Conservation (phyloP, 1,140 invertebrate species). For the Saccostrea cuccullata region DNA sequence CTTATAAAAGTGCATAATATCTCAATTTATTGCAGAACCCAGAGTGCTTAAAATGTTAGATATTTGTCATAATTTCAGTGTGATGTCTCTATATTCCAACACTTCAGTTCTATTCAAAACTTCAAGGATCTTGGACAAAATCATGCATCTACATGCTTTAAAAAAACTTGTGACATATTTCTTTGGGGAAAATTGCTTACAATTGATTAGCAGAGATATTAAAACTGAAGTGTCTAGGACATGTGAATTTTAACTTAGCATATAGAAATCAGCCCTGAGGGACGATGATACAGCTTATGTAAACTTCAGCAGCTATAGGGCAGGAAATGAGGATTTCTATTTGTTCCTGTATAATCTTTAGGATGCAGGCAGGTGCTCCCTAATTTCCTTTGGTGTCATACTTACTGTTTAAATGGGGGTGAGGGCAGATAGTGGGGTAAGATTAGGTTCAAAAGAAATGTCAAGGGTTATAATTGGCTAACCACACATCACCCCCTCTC, state of each 20-base stretch:
- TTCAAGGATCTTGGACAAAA: too few species aligned
- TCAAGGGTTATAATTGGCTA: background rate
- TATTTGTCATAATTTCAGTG: too few species aligned
- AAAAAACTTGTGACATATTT: too few species aligned
- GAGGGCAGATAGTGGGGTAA: constrained; percentile 21
- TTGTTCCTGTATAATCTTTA: background rate
- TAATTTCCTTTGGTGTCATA: background rate
- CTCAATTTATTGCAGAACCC: too few species aligned
- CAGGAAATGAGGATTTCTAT: background rate
- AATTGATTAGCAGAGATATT: too few species aligned
- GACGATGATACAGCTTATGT: background rate
- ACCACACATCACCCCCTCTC: background rate
- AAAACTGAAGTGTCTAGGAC: too few species aligned
- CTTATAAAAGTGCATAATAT: too few species aligned
- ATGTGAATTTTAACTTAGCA: background rate
- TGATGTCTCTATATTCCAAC: too few species aligned
- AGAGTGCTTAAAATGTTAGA: too few species aligned
- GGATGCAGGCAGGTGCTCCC: background rate
- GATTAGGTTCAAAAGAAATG: background rate
- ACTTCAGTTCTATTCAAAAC: too few species aligned
- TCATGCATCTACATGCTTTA: too few species aligned
- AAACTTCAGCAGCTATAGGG: background rate
- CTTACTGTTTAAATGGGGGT: background rate
- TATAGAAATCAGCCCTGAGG: background rate
- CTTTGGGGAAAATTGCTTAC: too few species aligned